A percentile compares a stretch with the other conserved stretches of the same genome.
Conservation (phyloP, 1,140 invertebrate genomes). For the Asobara japonica region DNA sequence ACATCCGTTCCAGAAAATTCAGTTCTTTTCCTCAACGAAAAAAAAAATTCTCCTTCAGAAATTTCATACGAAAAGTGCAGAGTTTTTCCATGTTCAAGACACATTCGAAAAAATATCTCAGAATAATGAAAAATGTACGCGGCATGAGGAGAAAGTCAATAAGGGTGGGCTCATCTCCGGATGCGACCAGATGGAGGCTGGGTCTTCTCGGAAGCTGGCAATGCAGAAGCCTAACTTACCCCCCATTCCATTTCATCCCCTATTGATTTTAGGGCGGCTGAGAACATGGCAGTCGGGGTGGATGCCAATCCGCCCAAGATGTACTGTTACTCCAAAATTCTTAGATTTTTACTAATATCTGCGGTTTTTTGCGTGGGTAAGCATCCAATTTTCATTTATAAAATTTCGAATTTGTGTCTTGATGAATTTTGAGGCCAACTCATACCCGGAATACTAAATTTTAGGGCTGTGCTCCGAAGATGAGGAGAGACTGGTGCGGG, state of each 20-base stretch:
- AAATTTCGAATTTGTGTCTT: not conserved
- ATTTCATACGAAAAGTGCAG: too few relatives aligned
- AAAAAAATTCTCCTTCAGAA: too few relatives aligned
- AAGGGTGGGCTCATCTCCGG: not conserved
- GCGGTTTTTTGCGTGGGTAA: constrained; percentile 57
- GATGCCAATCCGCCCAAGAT: constrained; percentile 53
- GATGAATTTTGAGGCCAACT: not conserved
- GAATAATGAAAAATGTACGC: too few relatives aligned
- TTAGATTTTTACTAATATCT: constrained; percentile 55
- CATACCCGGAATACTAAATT: not conserved
- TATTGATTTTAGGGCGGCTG: constrained; percentile 38
- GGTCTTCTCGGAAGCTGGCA: constrained; percentile 1
- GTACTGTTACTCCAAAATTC: constrained; percentile 52
- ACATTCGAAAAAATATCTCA: too few relatives aligned
- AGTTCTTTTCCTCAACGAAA: too few relatives aligned
- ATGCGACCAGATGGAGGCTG: not conserved
- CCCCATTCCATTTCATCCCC: not conserved
- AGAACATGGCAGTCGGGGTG: constrained; percentile 35
- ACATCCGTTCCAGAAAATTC: too few relatives aligned
- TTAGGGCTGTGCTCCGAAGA: constrained; percentile 86
- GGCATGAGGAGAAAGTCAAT: not conserved
- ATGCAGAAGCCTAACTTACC: constrained; percentile 11
- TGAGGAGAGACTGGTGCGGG: constrained; percentile 94
- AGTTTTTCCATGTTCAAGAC: too few relatives aligned
- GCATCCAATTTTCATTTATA: constrained; percentile 19